Conservation (phyloP, 2,888 invertebrate species). For the Operophtera brumata region DNA sequence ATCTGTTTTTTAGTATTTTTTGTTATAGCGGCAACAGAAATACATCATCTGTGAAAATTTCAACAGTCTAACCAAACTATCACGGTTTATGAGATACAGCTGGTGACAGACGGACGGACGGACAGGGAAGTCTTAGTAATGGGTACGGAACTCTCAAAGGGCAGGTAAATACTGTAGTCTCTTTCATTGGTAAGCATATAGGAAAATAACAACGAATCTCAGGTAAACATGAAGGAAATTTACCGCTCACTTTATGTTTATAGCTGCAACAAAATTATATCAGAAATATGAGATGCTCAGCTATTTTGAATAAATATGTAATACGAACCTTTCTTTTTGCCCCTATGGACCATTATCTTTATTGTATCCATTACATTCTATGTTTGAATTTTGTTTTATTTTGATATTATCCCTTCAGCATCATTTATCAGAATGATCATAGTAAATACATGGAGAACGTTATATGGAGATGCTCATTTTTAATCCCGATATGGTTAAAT, state of each 20-base stretch:
- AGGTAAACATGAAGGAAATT: conserved; percentile 1
- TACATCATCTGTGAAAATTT: no score
- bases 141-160: no score
- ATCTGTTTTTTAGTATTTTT: no score
- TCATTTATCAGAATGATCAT: background rate
- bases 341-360: conserved; percentile 18
- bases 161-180: no score
- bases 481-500: no score
- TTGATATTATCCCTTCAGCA: background rate
- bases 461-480: background rate
- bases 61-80: no score
- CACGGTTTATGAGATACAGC: no score
- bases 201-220: conserved; percentile 8
- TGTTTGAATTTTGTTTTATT: conserved; percentile 5
- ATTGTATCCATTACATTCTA: conserved; percentile 15
- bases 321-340: conserved; percentile 16
- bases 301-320: conserved; percentile 22
- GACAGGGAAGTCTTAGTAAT: no score
- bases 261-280: conserved; percentile 21
- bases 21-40: no score
- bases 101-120: no score
- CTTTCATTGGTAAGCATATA: no score
- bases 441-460: background rate
- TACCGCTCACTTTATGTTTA: conserved; percentile 14
- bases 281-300: conserved; percentile 13